Evolutionary conservation across 2,797 vertebrate genomes (phyloP).

Genomic region (Chaetodon trifasciatus): DNA sequence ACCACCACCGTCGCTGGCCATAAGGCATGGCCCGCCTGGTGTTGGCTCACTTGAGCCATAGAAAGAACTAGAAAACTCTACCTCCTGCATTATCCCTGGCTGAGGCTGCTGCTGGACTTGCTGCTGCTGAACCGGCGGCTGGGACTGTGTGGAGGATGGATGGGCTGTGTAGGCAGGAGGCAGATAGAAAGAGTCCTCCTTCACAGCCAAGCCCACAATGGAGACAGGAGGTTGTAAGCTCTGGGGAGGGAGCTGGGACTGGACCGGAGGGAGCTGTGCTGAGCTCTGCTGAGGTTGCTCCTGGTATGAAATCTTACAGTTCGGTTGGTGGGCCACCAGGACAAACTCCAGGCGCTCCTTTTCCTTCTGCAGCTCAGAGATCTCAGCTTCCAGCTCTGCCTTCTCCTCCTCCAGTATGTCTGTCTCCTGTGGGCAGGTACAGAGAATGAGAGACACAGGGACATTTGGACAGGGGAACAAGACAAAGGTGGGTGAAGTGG

Average conservation of each 20-base stretch:
- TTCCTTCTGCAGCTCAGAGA: conserved; percentile 96
- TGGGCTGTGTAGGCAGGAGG: conserved; percentile 87
- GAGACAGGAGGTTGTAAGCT: conserved; percentile 83
- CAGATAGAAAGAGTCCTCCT: conserved; percentile 92
- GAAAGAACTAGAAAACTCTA: conserved; percentile 96
- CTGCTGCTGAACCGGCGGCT: conserved; percentile 78
- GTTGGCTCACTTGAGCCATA: conserved; percentile 90
- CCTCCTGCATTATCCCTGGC: conserved; percentile 91
- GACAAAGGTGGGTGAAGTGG: conserved; percentile 44
- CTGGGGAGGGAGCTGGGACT: conserved; percentile 82
- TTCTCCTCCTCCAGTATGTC: conserved; percentile 97
- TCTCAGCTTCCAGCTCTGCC: conserved; percentile 95
- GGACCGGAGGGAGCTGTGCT: conserved; percentile 72
- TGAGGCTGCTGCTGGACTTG: conserved; percentile 83
- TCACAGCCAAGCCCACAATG: conserved; percentile 89
- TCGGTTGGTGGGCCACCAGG: conserved; percentile 94
- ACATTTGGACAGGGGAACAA: not conserved
- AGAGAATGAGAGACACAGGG: conserved; percentile 42
- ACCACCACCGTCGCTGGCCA: conserved; percentile 83
- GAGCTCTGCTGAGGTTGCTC: conserved; percentile 77
- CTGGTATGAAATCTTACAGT: conserved; percentile 94
- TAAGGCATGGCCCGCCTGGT: conserved; percentile 89
- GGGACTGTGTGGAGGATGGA: conserved; percentile 77
- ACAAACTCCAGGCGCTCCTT: conserved; percentile 97
- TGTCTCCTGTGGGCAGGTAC: conserved; percentile 89